Evolutionary conservation across 1,140 invertebrate genomes (phyloP).

Genomic region (Eupeodes corollae): DNA sequence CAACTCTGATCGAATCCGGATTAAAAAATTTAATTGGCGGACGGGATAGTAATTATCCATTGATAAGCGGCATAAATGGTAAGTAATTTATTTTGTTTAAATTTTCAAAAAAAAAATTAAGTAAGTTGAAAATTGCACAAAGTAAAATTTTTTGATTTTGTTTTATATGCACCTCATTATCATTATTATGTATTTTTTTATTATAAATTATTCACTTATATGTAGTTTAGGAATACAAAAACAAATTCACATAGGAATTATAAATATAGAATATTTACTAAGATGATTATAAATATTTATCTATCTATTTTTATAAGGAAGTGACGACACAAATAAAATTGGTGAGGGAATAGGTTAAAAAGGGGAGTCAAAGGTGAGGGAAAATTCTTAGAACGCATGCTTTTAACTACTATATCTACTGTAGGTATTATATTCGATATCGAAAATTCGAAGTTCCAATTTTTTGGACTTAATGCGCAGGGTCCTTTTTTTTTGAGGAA

Average conservation of each 20-base stretch:
- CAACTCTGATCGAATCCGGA: conserved; percentile 64
- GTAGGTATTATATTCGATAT: no score
- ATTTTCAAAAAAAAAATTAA: neutral
- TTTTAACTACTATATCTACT: no score
- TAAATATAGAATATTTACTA: neutral
- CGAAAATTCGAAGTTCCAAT: no score
- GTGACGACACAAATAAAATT: no score
- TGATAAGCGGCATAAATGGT: conserved; percentile 58
- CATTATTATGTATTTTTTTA: neutral
- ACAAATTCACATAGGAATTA: neutral
- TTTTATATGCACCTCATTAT: neutral
- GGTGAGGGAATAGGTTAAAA: no score
- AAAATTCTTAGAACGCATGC: no score
- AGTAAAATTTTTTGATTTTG: neutral
- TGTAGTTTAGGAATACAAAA: neutral
- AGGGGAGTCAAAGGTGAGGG: no score
- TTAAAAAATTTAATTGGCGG: conserved; percentile 66
- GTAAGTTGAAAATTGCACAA: neutral
- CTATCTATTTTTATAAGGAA: neutral
- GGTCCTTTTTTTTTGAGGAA: no score
- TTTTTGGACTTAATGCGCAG: no score
- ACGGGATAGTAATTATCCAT: conserved; percentile 61
- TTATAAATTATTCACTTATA: neutral
- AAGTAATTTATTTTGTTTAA: conserved; percentile 40
- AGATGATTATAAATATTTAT: neutral